These are phyloP conservation scores for Otocyon megalotis DNA, from an alignment of 2,113 vertebrate genomes.

Conservation along the genomic window DNA sequence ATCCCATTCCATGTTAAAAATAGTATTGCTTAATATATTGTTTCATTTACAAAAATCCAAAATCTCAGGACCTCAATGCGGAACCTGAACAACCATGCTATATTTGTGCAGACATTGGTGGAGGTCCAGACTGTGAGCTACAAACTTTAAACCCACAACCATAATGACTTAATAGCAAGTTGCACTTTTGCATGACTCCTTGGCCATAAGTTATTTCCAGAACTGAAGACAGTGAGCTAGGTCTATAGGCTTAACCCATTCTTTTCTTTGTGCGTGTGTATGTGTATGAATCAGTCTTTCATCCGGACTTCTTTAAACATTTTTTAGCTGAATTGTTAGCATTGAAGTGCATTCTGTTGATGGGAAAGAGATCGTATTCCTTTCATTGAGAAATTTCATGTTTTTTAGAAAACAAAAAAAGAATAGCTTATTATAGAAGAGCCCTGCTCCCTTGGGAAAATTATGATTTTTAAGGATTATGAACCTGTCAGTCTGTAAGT, in stretches of 20 bases:
- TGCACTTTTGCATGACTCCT: neutral
- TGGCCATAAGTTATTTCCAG: slow-evolving; percentile 17
- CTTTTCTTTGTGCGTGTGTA: neutral
- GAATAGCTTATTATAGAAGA: slow-evolving; percentile 64
- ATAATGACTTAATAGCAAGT: neutral
- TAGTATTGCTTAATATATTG: neutral
- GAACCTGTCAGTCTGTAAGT: slow-evolving; percentile 75
- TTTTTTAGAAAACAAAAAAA: slow-evolving; percentile 28
- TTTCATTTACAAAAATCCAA: slow-evolving; percentile 24
- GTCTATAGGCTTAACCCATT: neutral
- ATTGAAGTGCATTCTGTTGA: slow-evolving; percentile 29
- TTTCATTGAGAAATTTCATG: slow-evolving; percentile 73
- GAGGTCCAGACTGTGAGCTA: neutral
- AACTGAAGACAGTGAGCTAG: slow-evolving; percentile 2
- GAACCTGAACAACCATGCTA: neutral
- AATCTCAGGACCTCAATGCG: neutral
- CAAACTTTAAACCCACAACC: neutral
- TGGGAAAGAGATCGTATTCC: slow-evolving; percentile 53
- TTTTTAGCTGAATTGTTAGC: slow-evolving; percentile 61
- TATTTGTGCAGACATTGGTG: slow-evolving; percentile 19
- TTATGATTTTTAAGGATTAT: slow-evolving; percentile 79
- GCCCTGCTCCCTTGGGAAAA: slow-evolving; percentile 71
- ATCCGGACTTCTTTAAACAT: slow-evolving; percentile 14
- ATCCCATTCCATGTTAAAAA: slow-evolving; percentile 9
- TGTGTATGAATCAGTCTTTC: slow-evolving; percentile 12